A percentile compares a stretch with the other conserved stretches of the same genome.
Conservation (phyloP, 2,113 vertebrate genomes). For the Gulo gulo region DNA sequence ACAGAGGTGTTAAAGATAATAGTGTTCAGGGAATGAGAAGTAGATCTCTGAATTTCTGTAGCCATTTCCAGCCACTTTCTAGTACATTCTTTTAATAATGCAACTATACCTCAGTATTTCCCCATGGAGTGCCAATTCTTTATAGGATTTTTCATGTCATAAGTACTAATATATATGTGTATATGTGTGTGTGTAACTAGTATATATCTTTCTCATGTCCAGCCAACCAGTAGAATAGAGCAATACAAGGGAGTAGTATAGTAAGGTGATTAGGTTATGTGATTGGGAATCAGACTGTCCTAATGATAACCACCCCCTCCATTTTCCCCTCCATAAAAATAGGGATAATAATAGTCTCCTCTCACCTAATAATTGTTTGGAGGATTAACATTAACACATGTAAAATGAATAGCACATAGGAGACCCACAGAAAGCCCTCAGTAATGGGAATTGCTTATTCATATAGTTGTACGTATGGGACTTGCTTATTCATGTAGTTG, state of each 20-base stretch:
- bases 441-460: neutral
- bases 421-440: neutral
- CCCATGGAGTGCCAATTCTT: neutral
- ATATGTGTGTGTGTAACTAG: neutral
- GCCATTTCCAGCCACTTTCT: neutral
- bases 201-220: neutral
- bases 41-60: neutral
- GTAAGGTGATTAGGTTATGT: neutral
- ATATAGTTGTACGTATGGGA: neutral
- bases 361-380: neutral
- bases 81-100: neutral
- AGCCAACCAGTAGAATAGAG: neutral
- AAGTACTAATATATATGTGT: neutral
- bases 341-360: neutral
- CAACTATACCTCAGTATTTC: neutral
- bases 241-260: neutral
- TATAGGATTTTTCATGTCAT: neutral
- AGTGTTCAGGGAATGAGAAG: neutral
- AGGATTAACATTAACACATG: neutral
- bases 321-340: neutral
- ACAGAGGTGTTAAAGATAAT: neutral
- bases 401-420: neutral
- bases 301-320: neutral
- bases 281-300: neutral
- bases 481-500: neutral